phyloP scores from a whole-genome alignment of 2,797 vertebrate species.

The Mergus octosetaceus region DNA sequence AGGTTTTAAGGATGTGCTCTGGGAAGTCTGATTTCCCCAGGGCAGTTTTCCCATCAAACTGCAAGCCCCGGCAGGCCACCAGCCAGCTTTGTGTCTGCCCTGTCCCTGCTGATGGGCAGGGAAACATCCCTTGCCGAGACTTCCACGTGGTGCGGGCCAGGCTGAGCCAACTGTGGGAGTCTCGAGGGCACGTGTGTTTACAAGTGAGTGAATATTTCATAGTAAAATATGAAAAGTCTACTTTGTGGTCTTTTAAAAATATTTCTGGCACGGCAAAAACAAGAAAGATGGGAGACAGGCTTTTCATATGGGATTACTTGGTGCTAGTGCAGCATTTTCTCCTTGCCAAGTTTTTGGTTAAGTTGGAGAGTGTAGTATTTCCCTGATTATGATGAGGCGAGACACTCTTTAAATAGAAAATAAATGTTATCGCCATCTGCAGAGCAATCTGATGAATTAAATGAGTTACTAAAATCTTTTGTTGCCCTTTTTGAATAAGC shows the following conservation, averaged over 20 bases:
- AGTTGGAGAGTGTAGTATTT: slow-evolving; percentile 25
- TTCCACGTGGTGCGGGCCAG: not conserved
- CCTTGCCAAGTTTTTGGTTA: slow-evolving; percentile 49
- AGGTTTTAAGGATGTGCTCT: not conserved
- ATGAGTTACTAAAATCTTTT: slow-evolving; percentile 10
- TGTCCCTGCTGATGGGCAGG: not conserved
- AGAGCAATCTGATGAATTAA: slow-evolving; percentile 54
- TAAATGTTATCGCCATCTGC: slow-evolving; percentile 50
- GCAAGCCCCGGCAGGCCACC: not conserved
- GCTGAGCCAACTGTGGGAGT: not conserved
- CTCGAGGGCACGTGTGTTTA: not conserved
- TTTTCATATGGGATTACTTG: slow-evolving; percentile 48
- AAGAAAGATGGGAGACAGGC: slow-evolving; percentile 34
- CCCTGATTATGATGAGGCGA: slow-evolving; percentile 50
- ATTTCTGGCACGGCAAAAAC: slow-evolving; percentile 35
- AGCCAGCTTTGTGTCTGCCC: not conserved
- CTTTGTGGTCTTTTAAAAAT: slow-evolving; percentile 58
- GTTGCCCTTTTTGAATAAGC: slow-evolving; percentile 18
- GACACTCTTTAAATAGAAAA: slow-evolving; percentile 58
- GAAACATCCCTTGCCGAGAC: not conserved
- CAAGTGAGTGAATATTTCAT: slow-evolving; percentile 26
- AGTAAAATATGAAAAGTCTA: slow-evolving; percentile 33
- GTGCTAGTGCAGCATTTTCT: slow-evolving; percentile 19
- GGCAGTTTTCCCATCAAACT: not conserved
- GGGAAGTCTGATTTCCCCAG: not conserved